These are phyloP conservation scores for Pelosia muscerda DNA, from an alignment of 2,888 invertebrate genomes.

Conservation along the genomic window DNA sequence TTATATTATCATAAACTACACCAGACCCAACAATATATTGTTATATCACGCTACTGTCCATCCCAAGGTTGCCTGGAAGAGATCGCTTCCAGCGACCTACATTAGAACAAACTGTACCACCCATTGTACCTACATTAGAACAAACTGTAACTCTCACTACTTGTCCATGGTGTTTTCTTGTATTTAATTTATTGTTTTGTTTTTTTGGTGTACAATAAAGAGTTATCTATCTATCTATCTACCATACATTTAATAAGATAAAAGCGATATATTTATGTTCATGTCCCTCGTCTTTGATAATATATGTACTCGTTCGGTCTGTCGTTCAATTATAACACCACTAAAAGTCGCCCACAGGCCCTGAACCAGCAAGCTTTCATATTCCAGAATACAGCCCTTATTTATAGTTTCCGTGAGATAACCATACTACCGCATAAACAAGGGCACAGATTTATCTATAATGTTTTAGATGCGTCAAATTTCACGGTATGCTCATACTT, in stretches of 20 bases:
- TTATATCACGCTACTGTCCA: no score
- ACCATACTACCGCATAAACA: constrained; percentile 64
- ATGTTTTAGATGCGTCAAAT: constrained; percentile 58
- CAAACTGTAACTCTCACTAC: no score
- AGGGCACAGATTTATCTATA: constrained; percentile 60
- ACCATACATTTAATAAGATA: neutral
- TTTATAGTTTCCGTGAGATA: constrained; percentile 70
- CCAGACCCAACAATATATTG: no score
- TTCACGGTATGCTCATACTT: constrained; percentile 55
- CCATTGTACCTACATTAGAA: no score
- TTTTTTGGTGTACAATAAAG: no score
- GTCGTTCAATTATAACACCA: constrained; percentile 65
- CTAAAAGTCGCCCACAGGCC: constrained; percentile 68
- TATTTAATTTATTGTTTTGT: no score
- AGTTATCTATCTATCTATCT: no score
- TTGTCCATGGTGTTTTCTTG: no score
- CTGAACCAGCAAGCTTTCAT: constrained; percentile 61
- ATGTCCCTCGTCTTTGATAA: neutral
- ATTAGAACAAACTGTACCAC: no score
- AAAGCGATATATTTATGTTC: neutral
- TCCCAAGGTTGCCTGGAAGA: no score
- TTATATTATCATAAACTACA: no score
- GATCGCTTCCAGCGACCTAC: no score
- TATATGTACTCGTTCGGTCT: constrained; percentile 19
- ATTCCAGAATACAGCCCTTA: constrained; percentile 57